Base-by-base conservation (phyloP, 1,140 invertebrate species). In the Drosophila leontia region DNA sequence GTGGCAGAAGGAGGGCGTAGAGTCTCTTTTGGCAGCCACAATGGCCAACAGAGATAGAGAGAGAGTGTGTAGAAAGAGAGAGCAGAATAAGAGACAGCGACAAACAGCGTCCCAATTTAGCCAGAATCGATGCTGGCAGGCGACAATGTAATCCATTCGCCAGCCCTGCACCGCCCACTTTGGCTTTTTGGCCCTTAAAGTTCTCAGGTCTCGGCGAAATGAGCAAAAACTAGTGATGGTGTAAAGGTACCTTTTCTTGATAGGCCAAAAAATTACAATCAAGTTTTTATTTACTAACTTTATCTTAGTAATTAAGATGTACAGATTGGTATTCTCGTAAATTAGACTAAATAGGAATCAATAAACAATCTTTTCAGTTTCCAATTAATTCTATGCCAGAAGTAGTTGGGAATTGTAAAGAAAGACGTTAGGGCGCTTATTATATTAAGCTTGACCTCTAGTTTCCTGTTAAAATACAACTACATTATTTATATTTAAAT, bases 111-210 rank as follows among this genome's bases (percentile, higher is more conserved):
- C 75, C 75, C 74, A 78, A 78, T 78, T 78, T 78, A 69, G 75
- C 63, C 51, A 78, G 75, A 78, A 78, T 78, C 75, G 75, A 78
- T 78, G 74, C 74, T 77, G 72, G 72, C 74, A 45, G 72, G 74
- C 74, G 74, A 76, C 72, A 76, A 57, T 76, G 53, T 76, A 76
- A 76, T 77, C 76, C 63, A 68, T 69, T 77, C 53, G 42, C 48
- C 26, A 51, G 51, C 45, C 70, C 53, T 51, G 19, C 15, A 17
- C 19, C 32, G 2, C 42, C 23, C 51, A 17, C 42, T 47, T 37
- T 62, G 35, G 19, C 45, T 65, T 35, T 65, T 67, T 17, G 45
- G 29, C 48, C 59, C 50, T 47, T 39, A 19, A n/a, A 42, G 42
- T 44, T 44, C 23, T 51, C 69, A 51, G 37, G 19, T 42, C 47